These are phyloP conservation scores for Phthorimaea operculella DNA, from an alignment of 1,140 invertebrate genomes.

Conservation along the genomic window DNA sequence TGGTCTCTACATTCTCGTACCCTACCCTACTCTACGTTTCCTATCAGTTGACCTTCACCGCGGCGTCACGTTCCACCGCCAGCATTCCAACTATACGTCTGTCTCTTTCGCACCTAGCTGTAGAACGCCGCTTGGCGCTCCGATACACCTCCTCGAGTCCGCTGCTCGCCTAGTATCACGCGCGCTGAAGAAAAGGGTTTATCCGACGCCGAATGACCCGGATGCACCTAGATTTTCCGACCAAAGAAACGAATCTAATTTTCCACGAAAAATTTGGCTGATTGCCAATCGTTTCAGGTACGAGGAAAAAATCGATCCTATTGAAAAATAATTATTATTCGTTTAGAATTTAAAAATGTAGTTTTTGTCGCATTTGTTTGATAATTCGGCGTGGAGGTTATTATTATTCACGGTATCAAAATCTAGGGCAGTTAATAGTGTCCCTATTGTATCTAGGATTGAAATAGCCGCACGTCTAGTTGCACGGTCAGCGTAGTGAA, in stretches of 20 bases:
- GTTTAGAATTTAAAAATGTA: too few relatives aligned
- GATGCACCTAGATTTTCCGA: constrained; percentile 57
- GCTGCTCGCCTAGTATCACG: constrained; percentile 62
- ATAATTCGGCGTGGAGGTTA: constrained; percentile 13
- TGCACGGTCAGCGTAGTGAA: constrained; percentile 40
- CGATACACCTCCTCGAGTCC: constrained; percentile 40
- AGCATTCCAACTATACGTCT: constrained; percentile 49
- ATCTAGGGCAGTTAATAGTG: constrained; percentile 51
- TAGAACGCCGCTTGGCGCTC: constrained; percentile 20
- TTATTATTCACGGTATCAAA: constrained; percentile 33
- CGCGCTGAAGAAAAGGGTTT: constrained; percentile 68
- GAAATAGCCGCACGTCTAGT: constrained; percentile 34
- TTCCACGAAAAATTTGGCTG: constrained; percentile 35
- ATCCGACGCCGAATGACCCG: constrained; percentile 58
- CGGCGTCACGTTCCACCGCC: constrained; percentile 32
- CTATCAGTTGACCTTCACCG: constrained; percentile 63
- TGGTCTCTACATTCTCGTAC: background rate
- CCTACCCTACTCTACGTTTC: constrained; percentile 33
- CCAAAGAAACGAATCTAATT: constrained; percentile 34
- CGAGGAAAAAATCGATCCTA: too few relatives aligned
- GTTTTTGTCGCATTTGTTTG: background rate
- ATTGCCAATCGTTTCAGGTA: constrained; percentile 6
- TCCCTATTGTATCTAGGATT: constrained; percentile 51
- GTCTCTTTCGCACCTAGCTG: constrained; percentile 40
- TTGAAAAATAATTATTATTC: too few relatives aligned